phyloP scores from a whole-genome alignment of 2,113 vertebrate genomes.

The Pachypanchax playfairii region DNA sequence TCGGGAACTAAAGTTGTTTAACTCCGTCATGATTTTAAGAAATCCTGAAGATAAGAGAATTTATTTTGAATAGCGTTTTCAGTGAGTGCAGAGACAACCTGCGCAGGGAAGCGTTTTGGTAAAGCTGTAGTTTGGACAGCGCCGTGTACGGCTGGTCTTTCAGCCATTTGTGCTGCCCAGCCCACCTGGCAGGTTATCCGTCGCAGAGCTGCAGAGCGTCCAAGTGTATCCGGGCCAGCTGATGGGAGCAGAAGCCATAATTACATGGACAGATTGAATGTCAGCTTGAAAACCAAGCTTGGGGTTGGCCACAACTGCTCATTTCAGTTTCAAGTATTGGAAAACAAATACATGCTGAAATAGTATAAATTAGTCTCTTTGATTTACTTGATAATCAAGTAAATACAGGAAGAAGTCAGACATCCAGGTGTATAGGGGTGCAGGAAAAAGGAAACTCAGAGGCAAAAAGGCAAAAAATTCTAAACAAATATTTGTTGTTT shows the following conservation, averaged over 20 bases:
- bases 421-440: too few species aligned
- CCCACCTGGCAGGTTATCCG: conserved; percentile 45
- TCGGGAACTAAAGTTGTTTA: background rate
- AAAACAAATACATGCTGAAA: conserved; percentile 22
- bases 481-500: background rate
- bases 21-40: background rate
- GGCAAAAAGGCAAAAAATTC: background rate
- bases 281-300: conserved; percentile 53
- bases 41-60: background rate
- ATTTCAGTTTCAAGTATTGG: conserved; percentile 33
- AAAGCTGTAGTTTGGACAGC: background rate
- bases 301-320: conserved; percentile 22
- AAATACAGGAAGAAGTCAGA: background rate
- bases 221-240: conserved; percentile 51
- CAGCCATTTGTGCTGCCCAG: conserved; percentile 17
- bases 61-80: background rate
- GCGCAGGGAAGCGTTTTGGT: background rate
- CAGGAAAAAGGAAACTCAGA: conserved; percentile 1
- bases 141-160: conserved; percentile 10
- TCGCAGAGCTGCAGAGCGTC: conserved; percentile 27
- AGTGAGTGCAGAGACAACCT: background rate
- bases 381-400: background rate
- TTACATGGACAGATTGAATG: conserved; percentile 59
- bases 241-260: conserved; percentile 50
- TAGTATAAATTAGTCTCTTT: background rate